These are phyloP conservation scores for Punctoribates punctum DNA, from an alignment of 2,888 invertebrate genomes.

Conservation along the genomic window DNA sequence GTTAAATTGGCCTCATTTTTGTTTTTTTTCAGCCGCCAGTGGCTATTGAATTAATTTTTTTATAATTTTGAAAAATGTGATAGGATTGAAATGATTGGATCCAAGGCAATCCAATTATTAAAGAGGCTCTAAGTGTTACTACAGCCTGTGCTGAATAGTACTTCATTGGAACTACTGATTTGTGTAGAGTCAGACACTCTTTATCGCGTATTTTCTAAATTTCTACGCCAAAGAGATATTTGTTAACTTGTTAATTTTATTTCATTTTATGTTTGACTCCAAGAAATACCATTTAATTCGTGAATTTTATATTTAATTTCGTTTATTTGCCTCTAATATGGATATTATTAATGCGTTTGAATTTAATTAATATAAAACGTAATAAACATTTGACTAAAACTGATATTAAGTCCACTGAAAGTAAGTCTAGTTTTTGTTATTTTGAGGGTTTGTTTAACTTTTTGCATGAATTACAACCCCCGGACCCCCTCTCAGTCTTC, in stretches of 20 bases:
- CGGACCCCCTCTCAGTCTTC: too few relatives aligned
- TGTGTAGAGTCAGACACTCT: not conserved
- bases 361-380: not conserved
- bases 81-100: too few relatives aligned
- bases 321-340: not conserved
- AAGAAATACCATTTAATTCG: not conserved
- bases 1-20: too few relatives aligned
- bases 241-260: too few relatives aligned
- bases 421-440: conserved; percentile 34
- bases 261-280: not conserved
- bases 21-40: too few relatives aligned
- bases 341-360: not conserved
- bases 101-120: too few relatives aligned
- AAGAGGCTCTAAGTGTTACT: not conserved
- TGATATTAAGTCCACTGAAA: conserved; percentile 21
- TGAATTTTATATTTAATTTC: not conserved
- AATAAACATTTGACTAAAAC: conserved; percentile 1
- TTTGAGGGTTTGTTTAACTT: not conserved
- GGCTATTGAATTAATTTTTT: too few relatives aligned
- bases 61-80: too few relatives aligned
- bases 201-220: conserved; percentile 22
- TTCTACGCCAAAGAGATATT: conserved; percentile 20
- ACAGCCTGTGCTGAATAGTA: not conserved
- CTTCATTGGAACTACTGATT: too few relatives aligned
- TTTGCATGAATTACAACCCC: too few relatives aligned